Evolutionary conservation across 2,113 vertebrate species (phyloP), one percentile per base, ranked within the genome.

Genomic region (Archilochus colubris): DNA sequence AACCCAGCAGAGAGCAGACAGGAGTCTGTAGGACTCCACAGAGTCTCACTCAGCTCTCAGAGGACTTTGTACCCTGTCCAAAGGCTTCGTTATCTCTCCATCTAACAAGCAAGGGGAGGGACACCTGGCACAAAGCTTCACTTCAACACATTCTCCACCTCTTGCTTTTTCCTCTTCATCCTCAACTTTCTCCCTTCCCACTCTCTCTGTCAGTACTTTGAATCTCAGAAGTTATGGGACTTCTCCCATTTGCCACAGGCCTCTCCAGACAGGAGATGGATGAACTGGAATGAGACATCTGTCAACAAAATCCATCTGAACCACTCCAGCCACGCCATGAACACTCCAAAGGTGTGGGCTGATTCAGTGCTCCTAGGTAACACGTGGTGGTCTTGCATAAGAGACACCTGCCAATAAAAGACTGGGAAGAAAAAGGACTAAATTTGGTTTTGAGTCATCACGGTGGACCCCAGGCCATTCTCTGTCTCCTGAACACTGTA

Each of bases 401-500:
- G 48, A 86, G 20, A 16, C 61, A 63, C 6, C 15, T 55, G 21
- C 25, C 53, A 53, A 7, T 25, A 69, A 51, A 55, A 17, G 82
- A 84, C 25, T 3, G 28, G 24, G 36, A n/a, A 86, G 31, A 55
- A 67, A 85, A 82, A 58, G 14, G 36, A 53, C 55, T 55, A 76
- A 91, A 77, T 18, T 44, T 0, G n/a, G 33, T 73, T 21, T 44
- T 50, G 58, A 23, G 33, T 20, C 62, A 59, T 53, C 1, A 0
- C 6, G 14, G 28, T 4, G 1, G 33, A 44, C 54, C 27, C 36
- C 55, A 44, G 21, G 11, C 66, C 74, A 40, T 79, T 70, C 86
- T 79, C 58, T 70, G 33, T 12, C 74, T 91, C 50, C 82, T 58
- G n/a, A 89, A 57, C 40, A 91, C 87, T 94, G 62, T 75, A 72